phyloP scores from a whole-genome alignment of 2,888 invertebrate species.

The Latrodectus elegans region DNA sequence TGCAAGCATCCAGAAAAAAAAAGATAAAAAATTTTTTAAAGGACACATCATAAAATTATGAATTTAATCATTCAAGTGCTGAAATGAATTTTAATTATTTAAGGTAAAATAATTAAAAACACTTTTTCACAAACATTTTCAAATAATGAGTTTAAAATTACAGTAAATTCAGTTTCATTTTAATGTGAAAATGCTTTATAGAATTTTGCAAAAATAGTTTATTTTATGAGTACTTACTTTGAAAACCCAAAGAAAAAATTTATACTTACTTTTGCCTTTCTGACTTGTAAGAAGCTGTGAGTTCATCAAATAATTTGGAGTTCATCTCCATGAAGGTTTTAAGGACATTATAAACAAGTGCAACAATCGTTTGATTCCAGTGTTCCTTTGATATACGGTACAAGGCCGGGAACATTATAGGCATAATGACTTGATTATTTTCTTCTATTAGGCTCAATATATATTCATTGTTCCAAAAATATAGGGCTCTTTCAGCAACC shows the following conservation, averaged over 20 bases:
- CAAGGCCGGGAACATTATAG: constrained; percentile 99
- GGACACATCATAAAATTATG: too few relatives aligned
- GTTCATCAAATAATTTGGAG: constrained; percentile 98
- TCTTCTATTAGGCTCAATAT: constrained; percentile 99
- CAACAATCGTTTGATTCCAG: constrained; percentile 99
- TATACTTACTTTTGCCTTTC: constrained; percentile 95
- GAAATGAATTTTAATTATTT: too few relatives aligned
- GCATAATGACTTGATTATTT: constrained; percentile 98
- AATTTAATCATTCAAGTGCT: too few relatives aligned
- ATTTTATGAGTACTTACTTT: too few relatives aligned
- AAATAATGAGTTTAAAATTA: too few relatives aligned
- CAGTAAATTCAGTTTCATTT: too few relatives aligned
- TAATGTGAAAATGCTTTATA: too few relatives aligned
- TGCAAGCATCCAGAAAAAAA: too few relatives aligned
- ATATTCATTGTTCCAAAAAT: constrained; percentile 99
- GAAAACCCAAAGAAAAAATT: constrained; percentile 7
- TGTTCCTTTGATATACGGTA: constrained; percentile 99
- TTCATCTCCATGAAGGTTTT: constrained; percentile 99
- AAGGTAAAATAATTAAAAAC: too few relatives aligned
- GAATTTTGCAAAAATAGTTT: too few relatives aligned
- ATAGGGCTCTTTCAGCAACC: constrained; percentile 99
- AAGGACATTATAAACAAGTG: constrained; percentile 99
- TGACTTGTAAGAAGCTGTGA: constrained; percentile 98
- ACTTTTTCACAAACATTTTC: too few relatives aligned
- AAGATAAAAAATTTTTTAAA: too few relatives aligned